Base-by-base conservation (phyloP, 2,797 vertebrate genomes). In the Amniataba percoides region DNA sequence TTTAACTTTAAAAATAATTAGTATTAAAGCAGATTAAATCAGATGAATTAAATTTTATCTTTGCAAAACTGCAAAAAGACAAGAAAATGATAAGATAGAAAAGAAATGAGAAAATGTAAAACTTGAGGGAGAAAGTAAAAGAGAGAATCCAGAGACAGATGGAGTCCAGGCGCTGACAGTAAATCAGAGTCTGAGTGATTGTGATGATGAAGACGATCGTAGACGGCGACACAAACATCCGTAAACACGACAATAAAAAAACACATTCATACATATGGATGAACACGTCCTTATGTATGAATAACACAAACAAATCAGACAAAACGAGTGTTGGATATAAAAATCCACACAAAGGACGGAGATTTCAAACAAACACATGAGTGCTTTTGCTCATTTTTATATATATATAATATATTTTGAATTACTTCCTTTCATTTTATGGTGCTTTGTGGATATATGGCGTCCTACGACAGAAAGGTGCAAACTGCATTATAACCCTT, bases 221-320 rank as follows among this genome's bases (percentile, higher is more conserved):
- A 43, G 55, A 34, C 23, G 16, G 53, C 25, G 16, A 71, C 39
- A 53, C 57, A 55, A 14, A 49, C 67, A 68, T 14, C 34, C 36
- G 25, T 42, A 19, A 52, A 71, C 4, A 57, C 7, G 15, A 34
- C 7, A 10, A 45, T 51, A 40, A 40, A 16, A 6, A 48, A 14
- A 55, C 42, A 65, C 5, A 39, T 12, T 15, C 49, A 79, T 66
- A 21, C 53, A 56, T 43, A 42, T 65, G 13, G 23, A 71, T 60
- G 45, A 39, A 31, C 4, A 49, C 39, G 46, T 74, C 52, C 19
- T 48, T 61, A 11, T 40, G 18, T 11, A 25, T 36, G 34, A 36
- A 36, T 60, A 63, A 18, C n/a, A 9, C 13, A 42, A 60, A 66
- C 34, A 60, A 27, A 53, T 7, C n/a, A n/a, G 19, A 67, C 13